Evolutionary conservation across 2,113 vertebrate species (phyloP), one percentile per base, ranked within the genome.

Genomic region (Budorcas taxicolor): DNA sequence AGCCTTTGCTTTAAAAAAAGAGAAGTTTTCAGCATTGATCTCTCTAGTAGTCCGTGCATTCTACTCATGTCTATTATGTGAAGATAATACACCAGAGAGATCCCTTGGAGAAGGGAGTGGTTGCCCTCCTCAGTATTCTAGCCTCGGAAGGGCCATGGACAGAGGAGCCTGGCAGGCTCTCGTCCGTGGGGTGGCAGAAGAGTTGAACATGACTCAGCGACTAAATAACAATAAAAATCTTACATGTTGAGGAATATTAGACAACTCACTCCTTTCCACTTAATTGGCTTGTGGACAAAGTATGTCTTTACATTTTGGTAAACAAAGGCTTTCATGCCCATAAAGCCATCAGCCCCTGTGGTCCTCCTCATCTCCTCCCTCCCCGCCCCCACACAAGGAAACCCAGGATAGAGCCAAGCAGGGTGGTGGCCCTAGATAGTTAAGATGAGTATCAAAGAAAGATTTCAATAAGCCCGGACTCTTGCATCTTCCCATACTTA

Each of bases 1-100:
- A 78, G 33, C 86, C 76, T 93, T 96, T 85, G 87, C 91, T 95
- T 90, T 36, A 50, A 71, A 64, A 87, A 64, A 80, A 57, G 2
- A 47, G 53, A 95, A 81, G 85, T 82, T 43, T 86, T 50, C 45
- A 71, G 81, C 50, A 67, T 43, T 33, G 31, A 52, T 80, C 29
- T 62, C n/a, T 89, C 58, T 58, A 62, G 10, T 17, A 45, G 36
- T 50, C 4, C 23, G 57, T 16, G 3, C 14, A 36, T 55, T 91
- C 53, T 62, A 50, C 33, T 81, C 40, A 57, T 4, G 27, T 84
- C 86, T 78, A 52, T 29, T 89, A 21, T 82, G 19, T 33, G 60
- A 86, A 86, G 36, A 17, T 36, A 29, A 17, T 1, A 67, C 1
- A 13, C 7, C 15, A 43, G 36, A 85, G 0, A 67, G 27, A 53